Conservation (phyloP, 2,888 invertebrate species). For the Conistra vaccinii region DNA sequence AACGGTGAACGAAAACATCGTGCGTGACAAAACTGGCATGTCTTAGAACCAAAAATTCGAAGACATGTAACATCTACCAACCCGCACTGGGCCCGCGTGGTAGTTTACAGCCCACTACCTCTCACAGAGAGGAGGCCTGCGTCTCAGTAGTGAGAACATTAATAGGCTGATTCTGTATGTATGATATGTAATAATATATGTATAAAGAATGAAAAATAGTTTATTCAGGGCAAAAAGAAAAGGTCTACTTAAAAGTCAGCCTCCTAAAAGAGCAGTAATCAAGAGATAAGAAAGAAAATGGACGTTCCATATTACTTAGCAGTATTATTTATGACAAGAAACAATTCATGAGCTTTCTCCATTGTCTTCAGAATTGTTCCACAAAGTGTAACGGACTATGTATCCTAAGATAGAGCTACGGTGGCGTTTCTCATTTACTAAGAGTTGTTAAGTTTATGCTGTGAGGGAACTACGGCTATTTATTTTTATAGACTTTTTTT, state of each 20-base stretch:
- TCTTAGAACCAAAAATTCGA: no score
- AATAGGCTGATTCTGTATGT: no score
- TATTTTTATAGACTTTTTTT: neutral
- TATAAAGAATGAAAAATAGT: neutral
- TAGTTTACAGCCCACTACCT: no score
- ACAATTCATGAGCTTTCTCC: conserved; percentile 51
- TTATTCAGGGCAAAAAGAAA: no score
- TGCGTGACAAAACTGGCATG: no score
- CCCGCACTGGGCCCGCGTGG: no score
- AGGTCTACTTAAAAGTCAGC: no score
- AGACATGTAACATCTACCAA: no score
- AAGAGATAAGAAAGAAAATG: conserved; percentile 46
- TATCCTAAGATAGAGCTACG: conserved; percentile 40
- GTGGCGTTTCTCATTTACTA: conserved; percentile 36
- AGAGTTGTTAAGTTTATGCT: conserved; percentile 38
- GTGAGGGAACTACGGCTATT: neutral
- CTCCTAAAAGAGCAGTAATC: conserved; percentile 18
- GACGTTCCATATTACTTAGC: conserved; percentile 19
- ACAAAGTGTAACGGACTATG: conserved; percentile 42
- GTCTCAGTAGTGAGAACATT: no score
- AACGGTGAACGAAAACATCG: no score
- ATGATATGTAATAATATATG: no score
- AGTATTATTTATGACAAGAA: conserved; percentile 48
- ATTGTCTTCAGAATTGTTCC: conserved; percentile 45
- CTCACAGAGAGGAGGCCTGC: no score